A percentile compares a stretch with the other conserved stretches of the same genome.
phyloP scores from a whole-genome alignment of 2,888 invertebrate genomes.

The Pseudococcus longispinus region DNA sequence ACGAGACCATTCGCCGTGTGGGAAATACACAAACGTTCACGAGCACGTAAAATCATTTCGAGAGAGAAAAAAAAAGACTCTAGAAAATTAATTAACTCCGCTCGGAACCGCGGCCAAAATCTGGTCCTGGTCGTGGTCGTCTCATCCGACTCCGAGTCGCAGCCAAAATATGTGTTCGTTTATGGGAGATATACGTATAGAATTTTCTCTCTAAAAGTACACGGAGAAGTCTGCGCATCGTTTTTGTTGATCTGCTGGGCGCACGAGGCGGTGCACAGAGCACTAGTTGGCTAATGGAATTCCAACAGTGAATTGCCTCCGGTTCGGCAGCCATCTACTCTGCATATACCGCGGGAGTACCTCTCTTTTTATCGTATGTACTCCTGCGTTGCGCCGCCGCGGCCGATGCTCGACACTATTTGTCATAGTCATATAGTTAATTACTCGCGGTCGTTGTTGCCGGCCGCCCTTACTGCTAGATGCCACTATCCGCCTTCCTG shows the following conservation, averaged over 20 bases:
- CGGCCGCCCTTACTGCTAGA: background rate
- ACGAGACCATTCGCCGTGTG: background rate
- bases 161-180: background rate
- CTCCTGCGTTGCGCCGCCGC: background rate
- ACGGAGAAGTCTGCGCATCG: background rate
- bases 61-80: background rate
- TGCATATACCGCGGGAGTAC: background rate
- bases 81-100: slow-evolving; percentile 11
- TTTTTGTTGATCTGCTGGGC: background rate
- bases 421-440: slow-evolving; percentile 56
- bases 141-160: background rate
- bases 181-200: background rate
- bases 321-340: slow-evolving; percentile 54
- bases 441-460: slow-evolving; percentile 28
- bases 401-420: slow-evolving; percentile 15
- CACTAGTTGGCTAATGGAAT: slow-evolving; percentile 45
- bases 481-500: background rate
- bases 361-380: background rate
- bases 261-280: background rate
- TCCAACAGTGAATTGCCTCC: slow-evolving; percentile 53
- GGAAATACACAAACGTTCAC: background rate
- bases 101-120: background rate
- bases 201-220: background rate
- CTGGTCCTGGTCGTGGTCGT: background rate
- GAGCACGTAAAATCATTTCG: background rate